These are phyloP conservation scores for Electrona antarctica DNA, from an alignment of 2,113 vertebrate species.

Conservation along the genomic window DNA sequence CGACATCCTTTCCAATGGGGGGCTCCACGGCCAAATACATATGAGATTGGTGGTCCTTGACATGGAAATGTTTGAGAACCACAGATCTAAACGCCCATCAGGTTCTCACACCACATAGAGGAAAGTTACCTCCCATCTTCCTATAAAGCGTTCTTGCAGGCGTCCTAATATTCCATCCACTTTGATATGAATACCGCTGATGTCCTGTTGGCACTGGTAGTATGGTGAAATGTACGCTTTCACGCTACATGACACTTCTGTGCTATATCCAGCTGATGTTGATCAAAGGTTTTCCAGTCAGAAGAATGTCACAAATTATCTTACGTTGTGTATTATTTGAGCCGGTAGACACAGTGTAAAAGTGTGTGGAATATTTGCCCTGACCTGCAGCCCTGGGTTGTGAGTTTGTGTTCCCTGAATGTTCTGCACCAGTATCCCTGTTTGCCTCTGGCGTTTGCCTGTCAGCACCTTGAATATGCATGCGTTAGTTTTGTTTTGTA, in stretches of 20 bases:
- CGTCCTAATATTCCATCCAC: conserved; percentile 63
- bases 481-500: conserved; percentile 66
- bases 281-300: neutral
- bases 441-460: conserved; percentile 68
- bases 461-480: conserved; percentile 71
- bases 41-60: no score
- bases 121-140: conserved; percentile 47
- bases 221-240: neutral
- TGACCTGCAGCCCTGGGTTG: conserved; percentile 59
- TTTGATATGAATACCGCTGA: conserved; percentile 14
- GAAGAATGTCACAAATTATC: neutral
- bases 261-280: neutral
- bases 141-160: conserved; percentile 42
- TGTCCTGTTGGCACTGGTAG: neutral
- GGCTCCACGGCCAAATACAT: no score
- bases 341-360: conserved; percentile 36
- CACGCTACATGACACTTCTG: neutral
- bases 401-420: conserved; percentile 59
- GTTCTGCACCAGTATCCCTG: conserved; percentile 59
- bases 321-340: neutral
- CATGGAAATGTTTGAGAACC: no score
- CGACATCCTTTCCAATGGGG: no score
- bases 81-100: conserved; percentile 29
- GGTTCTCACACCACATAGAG: conserved; percentile 38
- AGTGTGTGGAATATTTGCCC: conserved; percentile 73